phyloP scores from a whole-genome alignment of 2,113 vertebrate species.

The Mus spicilegus region DNA sequence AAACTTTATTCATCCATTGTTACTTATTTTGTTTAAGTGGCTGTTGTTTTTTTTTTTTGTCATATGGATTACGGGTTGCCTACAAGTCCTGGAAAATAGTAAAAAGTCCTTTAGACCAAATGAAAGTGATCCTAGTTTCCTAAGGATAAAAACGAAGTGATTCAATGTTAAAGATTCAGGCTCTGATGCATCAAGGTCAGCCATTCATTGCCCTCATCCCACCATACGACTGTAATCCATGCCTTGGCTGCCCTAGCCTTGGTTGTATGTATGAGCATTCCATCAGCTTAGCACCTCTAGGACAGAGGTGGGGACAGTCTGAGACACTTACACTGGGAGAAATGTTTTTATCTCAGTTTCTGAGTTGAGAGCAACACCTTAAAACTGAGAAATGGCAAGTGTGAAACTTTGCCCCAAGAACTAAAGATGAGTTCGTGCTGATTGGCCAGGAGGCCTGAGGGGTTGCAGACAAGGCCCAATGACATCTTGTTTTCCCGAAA shows the following conservation, averaged over 20 bases:
- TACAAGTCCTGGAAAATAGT: slow-evolving; percentile 49
- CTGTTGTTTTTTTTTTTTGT: neutral
- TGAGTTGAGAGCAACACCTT: slow-evolving; percentile 57
- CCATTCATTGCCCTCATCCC: slow-evolving; percentile 30
- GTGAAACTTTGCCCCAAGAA: slow-evolving; percentile 55
- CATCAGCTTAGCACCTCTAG: slow-evolving; percentile 30
- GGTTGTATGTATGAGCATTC: neutral
- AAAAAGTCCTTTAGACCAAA: slow-evolving; percentile 39
- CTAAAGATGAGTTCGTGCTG: neutral
- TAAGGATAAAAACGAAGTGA: slow-evolving; percentile 56
- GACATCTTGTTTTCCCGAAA: neutral
- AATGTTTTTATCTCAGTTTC: slow-evolving; percentile 74
- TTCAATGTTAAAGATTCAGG: slow-evolving; percentile 52
- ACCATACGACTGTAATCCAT: slow-evolving; percentile 6
- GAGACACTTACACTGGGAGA: slow-evolving; percentile 33
- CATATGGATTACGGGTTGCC: slow-evolving; percentile 19
- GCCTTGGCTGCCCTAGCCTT: neutral
- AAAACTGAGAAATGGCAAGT: slow-evolving; percentile 56
- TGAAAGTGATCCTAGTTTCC: slow-evolving; percentile 26
- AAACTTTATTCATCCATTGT: slow-evolving; percentile 21
- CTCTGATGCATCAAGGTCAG: slow-evolving; percentile 39
- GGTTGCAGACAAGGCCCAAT: neutral
- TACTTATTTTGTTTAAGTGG: slow-evolving; percentile 42
- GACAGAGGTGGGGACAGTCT: neutral
- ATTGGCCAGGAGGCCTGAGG: neutral